phyloP scores from a whole-genome alignment of 2,113 vertebrate genomes.

The Lepidiolamprologus cunningtoni region DNA sequence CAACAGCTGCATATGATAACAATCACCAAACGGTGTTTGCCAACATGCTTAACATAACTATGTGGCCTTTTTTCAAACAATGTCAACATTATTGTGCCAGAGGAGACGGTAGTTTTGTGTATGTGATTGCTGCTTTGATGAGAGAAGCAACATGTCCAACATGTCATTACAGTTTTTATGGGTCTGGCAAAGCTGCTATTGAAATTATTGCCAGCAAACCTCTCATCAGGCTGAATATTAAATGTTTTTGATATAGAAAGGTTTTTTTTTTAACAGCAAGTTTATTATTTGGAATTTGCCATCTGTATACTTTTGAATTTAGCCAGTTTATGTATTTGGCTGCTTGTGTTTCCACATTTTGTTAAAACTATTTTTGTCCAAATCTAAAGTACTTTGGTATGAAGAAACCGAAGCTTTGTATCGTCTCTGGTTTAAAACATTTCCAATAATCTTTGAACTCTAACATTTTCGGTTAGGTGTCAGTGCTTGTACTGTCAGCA shows the following conservation, averaged over 20 bases:
- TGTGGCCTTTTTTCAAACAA: background rate
- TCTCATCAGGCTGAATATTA: background rate
- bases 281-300: background rate
- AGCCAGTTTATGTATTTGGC: background rate
- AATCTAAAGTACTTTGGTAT: background rate
- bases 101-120: background rate
- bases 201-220: background rate
- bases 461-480: background rate
- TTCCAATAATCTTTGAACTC: background rate
- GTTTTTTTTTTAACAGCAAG: background rate
- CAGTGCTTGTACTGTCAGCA: background rate
- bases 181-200: background rate
- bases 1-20: conserved; percentile 13
- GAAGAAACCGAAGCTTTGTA: background rate
- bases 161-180: conserved; percentile 5
- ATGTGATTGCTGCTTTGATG: background rate
- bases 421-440: background rate
- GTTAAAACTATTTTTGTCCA: background rate
- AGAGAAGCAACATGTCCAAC: background rate
- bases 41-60: conserved; percentile 18
- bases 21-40: conserved; percentile 2
- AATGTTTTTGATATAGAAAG: background rate
- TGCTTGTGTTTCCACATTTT: background rate
- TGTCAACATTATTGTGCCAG: background rate
- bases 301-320: background rate